Conservation (phyloP, 2,113 vertebrate genomes). For the Datnioides undecimradiatus region DNA sequence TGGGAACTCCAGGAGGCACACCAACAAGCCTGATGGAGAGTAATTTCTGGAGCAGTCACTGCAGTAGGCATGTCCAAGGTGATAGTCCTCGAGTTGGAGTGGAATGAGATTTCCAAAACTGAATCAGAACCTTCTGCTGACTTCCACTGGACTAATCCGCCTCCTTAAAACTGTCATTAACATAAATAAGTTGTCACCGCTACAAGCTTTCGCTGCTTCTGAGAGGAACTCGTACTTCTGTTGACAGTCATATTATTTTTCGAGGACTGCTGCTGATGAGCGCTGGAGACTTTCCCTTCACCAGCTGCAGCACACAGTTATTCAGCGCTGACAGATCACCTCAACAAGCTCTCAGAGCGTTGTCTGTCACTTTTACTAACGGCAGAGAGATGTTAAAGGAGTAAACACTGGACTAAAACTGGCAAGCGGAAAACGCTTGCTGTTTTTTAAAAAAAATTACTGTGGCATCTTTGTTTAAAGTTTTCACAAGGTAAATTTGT, state of each 20-base stretch:
- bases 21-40: conserved; percentile 39
- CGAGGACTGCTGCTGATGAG: conserved; percentile 34
- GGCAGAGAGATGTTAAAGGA: background rate
- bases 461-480: background rate
- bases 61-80: conserved; percentile 60
- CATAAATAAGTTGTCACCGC: conserved; percentile 40
- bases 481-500: background rate
- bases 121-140: conserved; percentile 8
- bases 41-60: conserved; percentile 51
- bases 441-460: background rate
- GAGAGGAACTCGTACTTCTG: conserved; percentile 13
- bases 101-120: conserved; percentile 30
- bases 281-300: conserved; percentile 27
- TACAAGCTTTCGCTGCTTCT: background rate
- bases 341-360: conserved; percentile 17
- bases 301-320: background rate
- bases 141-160: background rate
- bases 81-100: conserved; percentile 45
- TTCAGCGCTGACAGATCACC: conserved; percentile 28
- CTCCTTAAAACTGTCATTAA: conserved; percentile 25
- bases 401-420: background rate
- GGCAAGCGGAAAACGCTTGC: background rate
- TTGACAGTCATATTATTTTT: conserved; percentile 44
- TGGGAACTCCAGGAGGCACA: conserved; percentile 49
- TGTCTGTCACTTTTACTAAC: conserved; percentile 33